Conservation (phyloP, 2,797 vertebrate species). For the Cetoscarus ocellatus region DNA sequence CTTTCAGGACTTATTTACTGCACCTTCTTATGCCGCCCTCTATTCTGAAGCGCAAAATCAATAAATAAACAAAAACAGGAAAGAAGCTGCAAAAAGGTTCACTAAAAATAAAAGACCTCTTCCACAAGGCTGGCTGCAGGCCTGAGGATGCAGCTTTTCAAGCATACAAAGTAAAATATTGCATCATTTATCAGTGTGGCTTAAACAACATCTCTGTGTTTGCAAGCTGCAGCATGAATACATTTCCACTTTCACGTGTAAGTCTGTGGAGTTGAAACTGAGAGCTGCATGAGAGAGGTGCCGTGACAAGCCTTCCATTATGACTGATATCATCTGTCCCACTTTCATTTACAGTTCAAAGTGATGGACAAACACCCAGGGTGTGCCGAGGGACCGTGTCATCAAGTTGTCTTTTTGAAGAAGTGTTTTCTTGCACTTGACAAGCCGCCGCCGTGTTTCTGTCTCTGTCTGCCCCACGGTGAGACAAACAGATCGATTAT, state of each 20-base stretch:
- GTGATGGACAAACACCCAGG: conserved; percentile 72
- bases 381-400: conserved; percentile 54
- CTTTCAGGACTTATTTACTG: too few relatives aligned
- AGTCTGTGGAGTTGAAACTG: conserved; percentile 43
- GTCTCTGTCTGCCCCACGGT: conserved; percentile 23
- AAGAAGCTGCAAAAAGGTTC: too few relatives aligned
- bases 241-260: conserved; percentile 45
- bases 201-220: conserved; percentile 26
- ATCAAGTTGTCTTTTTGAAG: conserved; percentile 71
- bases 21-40: too few relatives aligned
- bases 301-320: conserved; percentile 61
- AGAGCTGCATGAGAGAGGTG: conserved; percentile 33
- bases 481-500: conserved; percentile 65
- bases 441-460: conserved; percentile 51
- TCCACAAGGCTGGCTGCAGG: too few relatives aligned
- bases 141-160: conserved; percentile 11
- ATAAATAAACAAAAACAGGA: too few relatives aligned
- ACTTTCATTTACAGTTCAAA: conserved; percentile 76
- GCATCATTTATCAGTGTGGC: conserved; percentile 34
- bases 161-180: neutral
- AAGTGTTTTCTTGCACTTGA: conserved; percentile 65
- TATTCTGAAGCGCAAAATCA: too few relatives aligned
- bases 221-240: conserved; percentile 28
- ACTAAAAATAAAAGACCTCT: too few relatives aligned
- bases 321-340: conserved; percentile 67